Conservation (phyloP, 2,113 vertebrate species). For the Arenaria interpres region DNA sequence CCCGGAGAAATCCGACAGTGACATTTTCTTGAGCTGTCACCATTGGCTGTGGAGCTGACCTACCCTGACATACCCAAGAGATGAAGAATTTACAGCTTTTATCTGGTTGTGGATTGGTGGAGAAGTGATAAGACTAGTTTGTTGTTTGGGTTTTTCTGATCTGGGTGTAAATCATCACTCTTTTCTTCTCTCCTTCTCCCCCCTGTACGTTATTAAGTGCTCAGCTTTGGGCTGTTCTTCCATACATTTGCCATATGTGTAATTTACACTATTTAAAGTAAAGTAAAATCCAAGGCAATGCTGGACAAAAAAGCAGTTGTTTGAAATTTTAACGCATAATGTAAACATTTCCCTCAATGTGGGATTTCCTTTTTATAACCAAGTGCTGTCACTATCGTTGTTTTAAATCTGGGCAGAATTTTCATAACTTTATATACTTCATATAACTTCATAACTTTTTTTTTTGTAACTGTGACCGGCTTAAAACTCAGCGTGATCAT, state of each 20-base stretch:
- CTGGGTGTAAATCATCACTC: neutral
- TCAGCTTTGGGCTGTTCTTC: neutral
- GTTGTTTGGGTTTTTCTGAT: neutral
- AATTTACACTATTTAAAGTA: neutral
- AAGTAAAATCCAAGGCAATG: neutral
- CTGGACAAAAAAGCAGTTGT: neutral
- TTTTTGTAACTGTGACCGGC: neutral
- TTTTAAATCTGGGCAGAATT: neutral
- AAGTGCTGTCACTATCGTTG: neutral
- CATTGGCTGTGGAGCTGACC: neutral
- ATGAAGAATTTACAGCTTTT: neutral
- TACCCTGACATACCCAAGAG: neutral
- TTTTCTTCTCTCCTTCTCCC: neutral
- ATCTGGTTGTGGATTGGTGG: rapidly evolving
- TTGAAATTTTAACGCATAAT: neutral
- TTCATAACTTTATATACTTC: neutral
- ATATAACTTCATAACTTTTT: neutral
- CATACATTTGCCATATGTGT: neutral
- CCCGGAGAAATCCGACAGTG: rapidly evolving
- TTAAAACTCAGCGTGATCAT: neutral
- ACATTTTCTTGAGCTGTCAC: neutral
- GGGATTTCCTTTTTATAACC: neutral
- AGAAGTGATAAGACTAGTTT: neutral
- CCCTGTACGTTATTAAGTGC: neutral
- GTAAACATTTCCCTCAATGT: neutral